Base-by-base conservation (phyloP, 53 echinoderm and acorn worm species). In the Paelopatides confundens region DNA sequence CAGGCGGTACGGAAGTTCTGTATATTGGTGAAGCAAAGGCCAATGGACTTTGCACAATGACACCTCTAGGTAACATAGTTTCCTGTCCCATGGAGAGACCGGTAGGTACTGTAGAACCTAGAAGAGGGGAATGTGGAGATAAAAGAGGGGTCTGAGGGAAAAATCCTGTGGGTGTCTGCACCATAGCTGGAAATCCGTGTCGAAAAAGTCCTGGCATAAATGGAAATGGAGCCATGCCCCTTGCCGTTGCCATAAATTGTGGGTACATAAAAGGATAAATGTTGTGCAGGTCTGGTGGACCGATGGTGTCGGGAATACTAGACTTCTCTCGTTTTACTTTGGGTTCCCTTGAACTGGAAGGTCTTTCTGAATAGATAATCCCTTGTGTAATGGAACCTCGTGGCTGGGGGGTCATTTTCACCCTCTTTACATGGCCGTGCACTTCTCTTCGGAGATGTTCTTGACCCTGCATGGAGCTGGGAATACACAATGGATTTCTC, bases 361-460 rank as follows among this genome's bases (percentile, higher is more conserved):
- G 71, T 31, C 49, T 52, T 15, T 87, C 77, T 14, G 91, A 87
- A 65, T 97, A 89, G 68, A 97, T 97, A 48, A 97, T 92, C n/a
- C 98, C 98, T 85, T 94, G 98, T 65, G 95, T 97, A 35, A 97
- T 97, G 62, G 98, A 97, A 3, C 98, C 95, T n/a, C 98, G 90
- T 35, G 98, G 90, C 32, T 90, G 76, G 12, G 95, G 94, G 15
- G 98, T 95, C 93, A 95, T 97, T 87, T 97, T 97, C 15, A 93
- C 94, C 46, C 87, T 87, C 27, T 81, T 52, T 24, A 65, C 18
- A 1, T 52, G 79, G 79, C 74, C 39, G 14, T 39, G 58, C 24
- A 58, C 58, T 21, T 58, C 58, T 58, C 58, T 58, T 21, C 58
- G 31, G 40, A 39, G 23, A 39, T 37, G 40, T 15, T 79, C 79